These are phyloP conservation scores for Chromis chromis DNA, from an alignment of 2,797 vertebrate genomes.

Conservation along the genomic window DNA sequence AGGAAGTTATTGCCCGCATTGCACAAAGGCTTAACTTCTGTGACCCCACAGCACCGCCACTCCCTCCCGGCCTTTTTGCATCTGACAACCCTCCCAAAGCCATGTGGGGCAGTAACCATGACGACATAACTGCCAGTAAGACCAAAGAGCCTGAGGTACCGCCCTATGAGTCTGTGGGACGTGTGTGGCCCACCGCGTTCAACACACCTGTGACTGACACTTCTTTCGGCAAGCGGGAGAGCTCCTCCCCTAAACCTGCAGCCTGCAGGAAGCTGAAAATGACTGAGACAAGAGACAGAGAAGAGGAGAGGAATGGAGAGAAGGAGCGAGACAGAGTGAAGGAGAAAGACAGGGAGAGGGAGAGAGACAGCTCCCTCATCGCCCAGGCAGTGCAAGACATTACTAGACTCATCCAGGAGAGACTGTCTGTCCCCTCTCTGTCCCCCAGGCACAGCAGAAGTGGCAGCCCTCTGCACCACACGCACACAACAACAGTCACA, in stretches of 20 bases:
- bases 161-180: conserved; percentile 78
- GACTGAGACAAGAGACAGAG: conserved; percentile 80
- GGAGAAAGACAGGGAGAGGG: conserved; percentile 51
- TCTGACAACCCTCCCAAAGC: conserved; percentile 86
- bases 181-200: conserved; percentile 78
- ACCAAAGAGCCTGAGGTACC: conserved; percentile 87
- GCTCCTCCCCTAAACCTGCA: conserved; percentile 86
- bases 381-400: conserved; percentile 87
- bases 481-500: conserved; percentile 80
- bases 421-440: conserved; percentile 85
- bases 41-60: conserved; percentile 90
- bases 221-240: conserved; percentile 74
- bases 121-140: conserved; percentile 87
- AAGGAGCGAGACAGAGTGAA: conserved; percentile 43
- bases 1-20: conserved; percentile 97
- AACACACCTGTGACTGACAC: conserved; percentile 85
- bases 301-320: conserved; percentile 58
- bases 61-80: conserved; percentile 87
- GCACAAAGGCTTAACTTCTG: conserved; percentile 97
- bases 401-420: conserved; percentile 87
- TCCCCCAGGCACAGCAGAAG: conserved; percentile 76
- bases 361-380: conserved; percentile 81
- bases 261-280: conserved; percentile 89
- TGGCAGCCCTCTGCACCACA: conserved; percentile 75
- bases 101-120: conserved; percentile 80